Evolutionary conservation across 2,797 vertebrate genomes (phyloP).

Genomic region (Gallinago stenura): DNA sequence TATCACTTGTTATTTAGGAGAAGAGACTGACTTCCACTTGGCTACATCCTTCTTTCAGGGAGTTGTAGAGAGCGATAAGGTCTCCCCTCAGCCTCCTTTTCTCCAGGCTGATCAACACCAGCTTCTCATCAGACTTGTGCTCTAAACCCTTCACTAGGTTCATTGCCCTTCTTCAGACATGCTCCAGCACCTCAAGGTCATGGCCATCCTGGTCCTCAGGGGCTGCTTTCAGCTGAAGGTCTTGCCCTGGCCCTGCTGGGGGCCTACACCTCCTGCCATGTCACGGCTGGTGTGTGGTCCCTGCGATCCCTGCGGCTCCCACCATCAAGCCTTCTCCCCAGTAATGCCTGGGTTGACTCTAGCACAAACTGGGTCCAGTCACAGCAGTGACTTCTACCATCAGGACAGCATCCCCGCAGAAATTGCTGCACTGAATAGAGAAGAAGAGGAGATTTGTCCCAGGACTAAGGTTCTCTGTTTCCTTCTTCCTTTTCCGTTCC

Average conservation of each 20-base stretch:
- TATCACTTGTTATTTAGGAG: not conserved
- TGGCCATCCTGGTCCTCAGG: fast-evolving
- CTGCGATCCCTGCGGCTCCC: fast-evolving
- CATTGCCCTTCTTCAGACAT: not conserved
- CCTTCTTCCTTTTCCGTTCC: not conserved
- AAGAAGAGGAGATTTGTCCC: not conserved
- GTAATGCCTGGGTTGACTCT: not conserved
- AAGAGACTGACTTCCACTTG: not conserved
- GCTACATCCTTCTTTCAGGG: not conserved
- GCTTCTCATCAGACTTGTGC: not conserved
- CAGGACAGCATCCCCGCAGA: not conserved
- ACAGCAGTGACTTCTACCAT: not conserved
- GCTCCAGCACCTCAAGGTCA: not conserved
- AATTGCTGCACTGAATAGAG: fast-evolving
- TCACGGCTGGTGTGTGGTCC: fast-evolving
- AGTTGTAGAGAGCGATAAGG: not conserved
- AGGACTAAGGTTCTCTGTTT: not conserved
- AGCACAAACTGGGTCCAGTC: not conserved
- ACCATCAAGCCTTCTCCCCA: too few species aligned
- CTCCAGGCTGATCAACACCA: not conserved
- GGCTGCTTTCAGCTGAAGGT: fast-evolving
- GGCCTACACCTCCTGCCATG: fast-evolving
- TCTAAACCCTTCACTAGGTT: not conserved
- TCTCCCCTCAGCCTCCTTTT: not conserved
- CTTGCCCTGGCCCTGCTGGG: not conserved